These are phyloP conservation scores for Balearica regulorum DNA, from an alignment of 2,797 vertebrate species.

Conservation along the genomic window DNA sequence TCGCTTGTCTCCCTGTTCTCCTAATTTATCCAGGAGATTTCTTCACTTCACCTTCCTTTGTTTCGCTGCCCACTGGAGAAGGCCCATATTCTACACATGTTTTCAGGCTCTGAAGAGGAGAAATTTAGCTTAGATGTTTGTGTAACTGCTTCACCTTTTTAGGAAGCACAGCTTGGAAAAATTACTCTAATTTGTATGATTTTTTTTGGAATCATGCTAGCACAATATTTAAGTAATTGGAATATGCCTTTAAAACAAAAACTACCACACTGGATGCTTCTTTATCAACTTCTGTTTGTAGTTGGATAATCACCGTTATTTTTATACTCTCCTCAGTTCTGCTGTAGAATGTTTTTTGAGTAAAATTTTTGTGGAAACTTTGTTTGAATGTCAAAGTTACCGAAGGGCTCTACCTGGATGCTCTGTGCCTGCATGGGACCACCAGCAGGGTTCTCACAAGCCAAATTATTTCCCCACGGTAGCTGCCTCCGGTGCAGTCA, in stretches of 20 bases:
- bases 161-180: slow-evolving; percentile 49
- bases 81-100: background rate
- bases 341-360: background rate
- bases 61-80: slow-evolving; percentile 3
- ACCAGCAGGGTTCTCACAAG: background rate
- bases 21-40: background rate
- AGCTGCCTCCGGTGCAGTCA: background rate
- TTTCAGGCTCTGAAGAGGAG: slow-evolving; percentile 41
- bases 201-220: slow-evolving; percentile 48
- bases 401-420: slow-evolving; percentile 16
- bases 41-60: background rate
- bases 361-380: background rate
- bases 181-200: slow-evolving; percentile 43
- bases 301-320: slow-evolving; percentile 15
- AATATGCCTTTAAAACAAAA: slow-evolving; percentile 56
- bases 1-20: background rate
- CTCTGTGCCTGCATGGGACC: background rate
- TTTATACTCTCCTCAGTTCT: background rate
- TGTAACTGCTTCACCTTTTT: slow-evolving; percentile 47
- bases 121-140: slow-evolving; percentile 38
- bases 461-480: background rate
- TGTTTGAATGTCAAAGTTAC: slow-evolving; percentile 14
- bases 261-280: slow-evolving; percentile 35
- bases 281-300: slow-evolving; percentile 48
- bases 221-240: slow-evolving; percentile 54